phyloP scores from a whole-genome alignment of 2,113 vertebrate genomes.

The Alligator mississippiensis region DNA sequence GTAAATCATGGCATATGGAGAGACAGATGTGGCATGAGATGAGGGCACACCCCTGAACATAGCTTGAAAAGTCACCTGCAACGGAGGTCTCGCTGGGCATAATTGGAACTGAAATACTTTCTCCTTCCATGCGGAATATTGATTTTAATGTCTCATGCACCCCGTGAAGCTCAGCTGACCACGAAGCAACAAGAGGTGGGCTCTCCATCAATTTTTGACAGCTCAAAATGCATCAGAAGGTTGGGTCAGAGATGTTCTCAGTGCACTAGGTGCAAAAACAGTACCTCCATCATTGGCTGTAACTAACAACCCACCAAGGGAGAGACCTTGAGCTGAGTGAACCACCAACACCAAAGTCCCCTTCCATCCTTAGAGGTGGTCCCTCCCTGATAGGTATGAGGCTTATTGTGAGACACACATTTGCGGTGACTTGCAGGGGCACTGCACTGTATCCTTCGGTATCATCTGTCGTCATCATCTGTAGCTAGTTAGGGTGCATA shows the following conservation, averaged over 20 bases:
- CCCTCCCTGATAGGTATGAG: not conserved
- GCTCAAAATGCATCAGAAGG: not conserved
- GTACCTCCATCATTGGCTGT: not conserved
- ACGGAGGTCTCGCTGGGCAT: not conserved
- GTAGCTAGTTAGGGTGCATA: not conserved
- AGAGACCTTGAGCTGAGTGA: not conserved
- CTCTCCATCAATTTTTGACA: not conserved
- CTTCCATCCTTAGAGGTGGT: not conserved
- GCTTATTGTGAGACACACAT: accelerated
- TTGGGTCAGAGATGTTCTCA: not conserved
- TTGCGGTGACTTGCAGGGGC: not conserved
- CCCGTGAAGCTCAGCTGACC: not conserved
- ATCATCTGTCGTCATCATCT: not conserved
- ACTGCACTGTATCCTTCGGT: not conserved
- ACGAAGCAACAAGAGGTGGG: not conserved
- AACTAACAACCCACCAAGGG: not conserved
- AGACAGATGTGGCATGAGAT: not conserved
- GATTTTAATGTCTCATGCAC: not conserved
- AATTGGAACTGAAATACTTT: not conserved
- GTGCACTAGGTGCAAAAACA: not conserved
- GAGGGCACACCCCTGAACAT: not conserved
- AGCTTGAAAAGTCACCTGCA: not conserved
- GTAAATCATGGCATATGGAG: not conserved
- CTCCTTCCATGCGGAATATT: accelerated
- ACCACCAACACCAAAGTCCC: not conserved